Conservation (phyloP, 2,797 vertebrate genomes). For the Antrozous pallidus region DNA sequence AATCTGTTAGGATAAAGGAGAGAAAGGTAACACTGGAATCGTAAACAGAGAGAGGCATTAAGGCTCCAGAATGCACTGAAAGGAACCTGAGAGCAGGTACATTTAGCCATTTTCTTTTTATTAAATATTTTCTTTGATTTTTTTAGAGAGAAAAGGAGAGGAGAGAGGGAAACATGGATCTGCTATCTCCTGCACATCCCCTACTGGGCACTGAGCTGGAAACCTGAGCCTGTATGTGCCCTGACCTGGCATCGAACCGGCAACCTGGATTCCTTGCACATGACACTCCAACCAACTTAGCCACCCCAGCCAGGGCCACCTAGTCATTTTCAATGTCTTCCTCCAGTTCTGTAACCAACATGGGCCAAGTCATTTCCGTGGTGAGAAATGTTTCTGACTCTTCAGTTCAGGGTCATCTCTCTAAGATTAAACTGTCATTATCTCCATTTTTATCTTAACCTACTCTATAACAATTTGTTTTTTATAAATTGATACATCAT, state of each 20-base stretch:
- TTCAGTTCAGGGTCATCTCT: fast-evolving
- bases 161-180: too few species aligned
- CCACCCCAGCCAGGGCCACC: too few species aligned
- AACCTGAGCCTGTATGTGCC: too few species aligned
- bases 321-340: not conserved
- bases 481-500: not conserved
- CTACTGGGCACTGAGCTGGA: too few species aligned
- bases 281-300: too few species aligned
- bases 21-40: fast-evolving
- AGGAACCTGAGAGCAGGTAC: not conserved
- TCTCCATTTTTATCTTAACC: not conserved
- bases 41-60: fast-evolving
- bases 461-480: not conserved
- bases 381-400: not conserved
- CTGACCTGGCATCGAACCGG: too few species aligned
- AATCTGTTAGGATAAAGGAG: fast-evolving
- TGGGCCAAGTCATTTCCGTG: not conserved
- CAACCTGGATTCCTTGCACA: too few species aligned
- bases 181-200: too few species aligned
- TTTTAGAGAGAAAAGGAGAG: too few species aligned
- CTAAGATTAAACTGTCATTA: not conserved
- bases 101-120: too few species aligned
- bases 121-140: too few species aligned
- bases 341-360: fast-evolving
- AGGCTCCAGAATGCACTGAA: fast-evolving